These are phyloP conservation scores for Actinia equina DNA, from an alignment of 64 coral and sea anemone genomes.

Conservation along the genomic window DNA sequence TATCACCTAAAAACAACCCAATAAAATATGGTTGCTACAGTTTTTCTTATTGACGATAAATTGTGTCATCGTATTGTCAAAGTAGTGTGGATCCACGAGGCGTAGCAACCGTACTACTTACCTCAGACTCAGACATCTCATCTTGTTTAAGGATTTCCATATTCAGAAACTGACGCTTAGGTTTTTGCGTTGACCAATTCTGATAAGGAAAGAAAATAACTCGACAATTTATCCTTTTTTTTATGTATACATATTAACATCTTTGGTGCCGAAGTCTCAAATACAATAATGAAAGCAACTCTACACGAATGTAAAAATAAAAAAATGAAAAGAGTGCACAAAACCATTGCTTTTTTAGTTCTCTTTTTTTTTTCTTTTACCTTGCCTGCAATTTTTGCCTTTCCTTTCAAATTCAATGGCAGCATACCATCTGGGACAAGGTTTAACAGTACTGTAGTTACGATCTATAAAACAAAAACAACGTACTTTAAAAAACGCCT, in stretches of 20 bases:
- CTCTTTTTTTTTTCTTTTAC: conserved; percentile 3
- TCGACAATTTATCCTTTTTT: not conserved
- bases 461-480: conserved; percentile 51
- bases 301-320: not conserved
- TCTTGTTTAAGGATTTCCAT: conserved; percentile 43
- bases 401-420: conserved; percentile 70
- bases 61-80: too few species aligned
- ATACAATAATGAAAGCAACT: too few species aligned
- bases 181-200: conserved; percentile 73
- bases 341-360: too few species aligned
- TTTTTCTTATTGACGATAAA: too few species aligned
- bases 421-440: conserved; percentile 58
- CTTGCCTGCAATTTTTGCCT: conserved; percentile 78
- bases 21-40: not conserved
- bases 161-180: conserved; percentile 48
- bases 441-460: conserved; percentile 87
- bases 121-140: conserved; percentile 93
- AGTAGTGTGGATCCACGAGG: too few species aligned
- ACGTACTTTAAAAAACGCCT: not conserved
- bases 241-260: too few species aligned
- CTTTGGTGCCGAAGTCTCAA: too few species aligned
- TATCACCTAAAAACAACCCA: conserved; percentile 54
- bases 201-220: conserved; percentile 4
- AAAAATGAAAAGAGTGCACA: not conserved
- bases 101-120: not conserved